Evolutionary conservation across 2,797 vertebrate genomes (phyloP), one percentile per base, ranked within the genome.

Genomic region (Ceryle rudis): DNA sequence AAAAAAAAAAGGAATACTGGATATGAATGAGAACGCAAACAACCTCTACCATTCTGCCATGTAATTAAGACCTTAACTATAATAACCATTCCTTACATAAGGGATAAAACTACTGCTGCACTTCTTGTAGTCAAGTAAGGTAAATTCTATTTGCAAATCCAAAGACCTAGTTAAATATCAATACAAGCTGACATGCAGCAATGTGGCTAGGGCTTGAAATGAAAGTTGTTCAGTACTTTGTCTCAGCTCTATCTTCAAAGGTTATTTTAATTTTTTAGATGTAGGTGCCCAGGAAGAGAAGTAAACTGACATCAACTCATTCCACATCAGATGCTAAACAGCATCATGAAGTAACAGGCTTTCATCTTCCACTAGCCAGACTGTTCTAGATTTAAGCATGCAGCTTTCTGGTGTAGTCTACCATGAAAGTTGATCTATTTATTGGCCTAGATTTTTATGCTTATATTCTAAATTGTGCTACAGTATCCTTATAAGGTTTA

Each of bases 331-430:
- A 71, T 93, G 83, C 71, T 93, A 25, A 94, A 80, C 78, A 94
- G 84, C 81, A 90, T 52, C 42, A 61, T 72, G 85, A 82, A 89
- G 31, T 87, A 96, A 92, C 15, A 94, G 79, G 54, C 95, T 97
- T 97, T 97, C 71, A 96, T 96, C 96, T 96, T 51, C 81, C 79
- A 91, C 91, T 89, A 93, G 81, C 89, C 89, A 96, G 96, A 92
- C 95, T 95, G 95, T 80, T 96, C 95, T 78, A 96, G 91, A 97
- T 97, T 89, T 81, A 85, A 87, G 47, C 11, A 7, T 14, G 33
- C 78, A 73, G 70, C 67, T 79, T 90, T 70, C 86, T 95, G 55
- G 74, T 85, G 9, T 82, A 95, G 95, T 67, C 95, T 97, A 80
- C 93, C 89, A 96, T 70, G 52, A 64, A 94, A 90, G 92, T 2